A percentile compares a stretch with the other conserved stretches of the same genome.
These are phyloP conservation scores for Hipparchia semele DNA, from an alignment of 2,888 invertebrate genomes.

Conservation along the genomic window DNA sequence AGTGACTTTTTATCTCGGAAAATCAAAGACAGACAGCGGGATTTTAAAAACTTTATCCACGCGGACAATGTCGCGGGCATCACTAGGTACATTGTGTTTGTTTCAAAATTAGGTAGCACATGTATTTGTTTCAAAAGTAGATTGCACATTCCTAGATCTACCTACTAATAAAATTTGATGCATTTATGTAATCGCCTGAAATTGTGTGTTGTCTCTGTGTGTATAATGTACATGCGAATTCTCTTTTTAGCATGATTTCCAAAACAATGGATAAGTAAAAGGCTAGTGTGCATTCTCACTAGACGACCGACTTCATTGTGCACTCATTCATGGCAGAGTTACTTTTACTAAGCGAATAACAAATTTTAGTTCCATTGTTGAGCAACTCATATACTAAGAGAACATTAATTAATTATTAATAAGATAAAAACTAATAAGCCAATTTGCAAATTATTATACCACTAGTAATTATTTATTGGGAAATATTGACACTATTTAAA, in stretches of 20 bases:
- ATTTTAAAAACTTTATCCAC: too few relatives aligned
- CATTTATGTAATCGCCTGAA: constrained; percentile 17
- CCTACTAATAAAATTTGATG: neutral
- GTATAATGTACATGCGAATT: constrained; percentile 17
- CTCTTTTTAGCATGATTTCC: constrained; percentile 29
- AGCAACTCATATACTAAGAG: constrained; percentile 1
- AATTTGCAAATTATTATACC: neutral
- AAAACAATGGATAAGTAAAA: constrained; percentile 42
- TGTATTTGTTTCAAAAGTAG: constrained; percentile 5
- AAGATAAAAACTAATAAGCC: neutral
- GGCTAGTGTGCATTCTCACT: constrained; percentile 40
- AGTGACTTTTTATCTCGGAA: too few relatives aligned
- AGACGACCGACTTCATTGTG: constrained; percentile 57
- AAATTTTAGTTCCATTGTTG: constrained; percentile 16
- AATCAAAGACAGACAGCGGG: too few relatives aligned
- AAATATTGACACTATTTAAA: constrained; percentile 4
- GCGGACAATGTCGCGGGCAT: too few relatives aligned
- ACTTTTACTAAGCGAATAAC: constrained; percentile 61
- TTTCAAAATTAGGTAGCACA: too few relatives aligned
- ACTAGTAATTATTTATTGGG: neutral
- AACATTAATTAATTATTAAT: neutral
- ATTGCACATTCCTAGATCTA: neutral
- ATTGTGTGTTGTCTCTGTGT: constrained; percentile 3
- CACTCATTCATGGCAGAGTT: constrained; percentile 49
- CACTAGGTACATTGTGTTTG: too few relatives aligned